Conservation (phyloP, 2,113 vertebrate genomes). For the Plectropomus leopardus region DNA sequence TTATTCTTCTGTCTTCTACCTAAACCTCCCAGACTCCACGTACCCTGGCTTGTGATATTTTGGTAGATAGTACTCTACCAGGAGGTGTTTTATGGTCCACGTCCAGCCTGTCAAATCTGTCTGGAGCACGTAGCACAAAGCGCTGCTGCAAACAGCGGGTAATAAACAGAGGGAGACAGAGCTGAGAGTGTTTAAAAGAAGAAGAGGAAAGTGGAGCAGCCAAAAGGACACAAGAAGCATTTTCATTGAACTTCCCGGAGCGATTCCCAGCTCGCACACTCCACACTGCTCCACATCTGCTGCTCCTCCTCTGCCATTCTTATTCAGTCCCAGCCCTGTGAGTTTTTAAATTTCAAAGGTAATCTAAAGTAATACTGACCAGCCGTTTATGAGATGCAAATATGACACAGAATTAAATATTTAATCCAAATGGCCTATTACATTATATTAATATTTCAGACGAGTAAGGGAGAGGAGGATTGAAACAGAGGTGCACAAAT, state of each 20-base stretch:
- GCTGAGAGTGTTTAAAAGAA: slow-evolving; percentile 44
- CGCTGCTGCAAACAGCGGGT: slow-evolving; percentile 69
- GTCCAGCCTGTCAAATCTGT: slow-evolving; percentile 69
- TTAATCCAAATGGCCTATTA: slow-evolving; percentile 74
- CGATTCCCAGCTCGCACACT: slow-evolving; percentile 35
- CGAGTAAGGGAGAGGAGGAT: slow-evolving; percentile 34
- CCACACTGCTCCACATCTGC: slow-evolving; percentile 1
- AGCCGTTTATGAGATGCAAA: slow-evolving; percentile 71
- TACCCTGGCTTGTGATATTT: slow-evolving; percentile 53
- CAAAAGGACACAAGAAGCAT: slow-evolving; percentile 59
- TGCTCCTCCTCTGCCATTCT: slow-evolving; percentile 28
- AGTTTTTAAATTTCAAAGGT: slow-evolving; percentile 46
- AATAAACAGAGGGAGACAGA: slow-evolving; percentile 65
- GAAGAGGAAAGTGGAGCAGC: slow-evolving; percentile 65
- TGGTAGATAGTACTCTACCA: slow-evolving; percentile 36
- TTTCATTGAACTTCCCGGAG: slow-evolving; percentile 56
- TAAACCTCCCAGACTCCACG: slow-evolving; percentile 27
- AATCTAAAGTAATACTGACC: slow-evolving; percentile 49
- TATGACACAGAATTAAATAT: slow-evolving; percentile 73
- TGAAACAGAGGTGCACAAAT: slow-evolving; percentile 47
- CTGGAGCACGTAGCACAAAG: slow-evolving; percentile 69
- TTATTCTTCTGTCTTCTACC: slow-evolving; percentile 3
- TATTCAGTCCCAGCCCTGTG: slow-evolving; percentile 19
- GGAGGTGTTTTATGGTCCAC: slow-evolving; percentile 66
- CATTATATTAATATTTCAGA: slow-evolving; percentile 78